Evolutionary conservation across 2,797 vertebrate genomes (phyloP), one percentile per base, ranked within the genome.

Genomic region (Chelon auratus): DNA sequence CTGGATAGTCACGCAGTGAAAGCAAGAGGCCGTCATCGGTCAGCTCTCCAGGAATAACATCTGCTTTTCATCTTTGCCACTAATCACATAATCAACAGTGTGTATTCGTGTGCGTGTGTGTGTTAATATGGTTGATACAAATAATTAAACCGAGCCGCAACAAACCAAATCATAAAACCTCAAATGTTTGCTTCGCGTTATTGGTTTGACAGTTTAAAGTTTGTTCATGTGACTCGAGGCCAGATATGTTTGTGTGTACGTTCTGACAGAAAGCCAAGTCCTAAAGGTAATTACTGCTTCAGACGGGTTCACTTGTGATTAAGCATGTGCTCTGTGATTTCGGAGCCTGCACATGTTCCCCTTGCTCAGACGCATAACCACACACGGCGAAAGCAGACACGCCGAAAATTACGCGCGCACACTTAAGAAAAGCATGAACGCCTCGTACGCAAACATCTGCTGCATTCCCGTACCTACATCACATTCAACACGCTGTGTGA

Each of bases 11-110:
- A 55, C 65, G 68, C 26, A 50, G 3, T 9, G 30, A 76, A 69
- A 67, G 50, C 69, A 55, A 15, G 22, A 66, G 57, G 33, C 37
- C 13, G 4, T 50, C 9, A 40, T 36, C 22, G 14, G 51, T 80
- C 61, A 37, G 47, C 68, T 81, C 58, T 68, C 54, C 56, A 78
- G 39, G 75, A 84, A 80, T 53, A 70, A 68, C 89, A 90, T 91
- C 89, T 93, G 90, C 67, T 89, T 79, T 89, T 66, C 64, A 90
- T 93, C 84, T 74, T 39, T 42, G 50, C 65, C 78, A 62, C 80
- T 85, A 85, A 86, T 87, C 73, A 75, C 42, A 81, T 50, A 77
- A 91, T 87, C 78, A 88, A 62, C 80, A 63, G 24, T 83, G 11
- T 63, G 61, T 43, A 10, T 50, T 26, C 39, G 52, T 56, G 30